phyloP scores from a whole-genome alignment of 2,888 invertebrate genomes.

The Chaitophorus viminalis region DNA sequence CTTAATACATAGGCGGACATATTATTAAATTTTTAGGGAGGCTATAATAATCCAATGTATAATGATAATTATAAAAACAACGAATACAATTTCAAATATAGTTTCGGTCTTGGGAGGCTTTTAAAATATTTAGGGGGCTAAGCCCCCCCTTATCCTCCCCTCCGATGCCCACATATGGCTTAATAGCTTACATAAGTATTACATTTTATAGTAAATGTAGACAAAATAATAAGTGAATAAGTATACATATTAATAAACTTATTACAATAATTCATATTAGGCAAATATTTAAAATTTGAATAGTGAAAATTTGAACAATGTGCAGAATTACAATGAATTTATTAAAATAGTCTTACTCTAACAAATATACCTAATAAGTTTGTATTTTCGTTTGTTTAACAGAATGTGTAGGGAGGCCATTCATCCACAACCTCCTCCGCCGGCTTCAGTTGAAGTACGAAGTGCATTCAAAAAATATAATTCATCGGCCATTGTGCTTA shows the following conservation, averaged over 20 bases:
- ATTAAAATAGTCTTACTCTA: not conserved
- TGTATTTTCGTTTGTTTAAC: constrained; percentile 12
- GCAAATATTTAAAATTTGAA: not conserved
- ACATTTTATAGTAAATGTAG: not conserved
- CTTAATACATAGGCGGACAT: too few relatives aligned
- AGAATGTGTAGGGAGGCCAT: constrained; percentile 58
- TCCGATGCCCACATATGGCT: too few relatives aligned
- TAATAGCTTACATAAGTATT: too few relatives aligned
- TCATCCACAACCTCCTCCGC: constrained; percentile 40
- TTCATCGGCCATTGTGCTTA: constrained; percentile 60
- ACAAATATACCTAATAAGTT: not conserved
- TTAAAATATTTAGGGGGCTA: too few relatives aligned
- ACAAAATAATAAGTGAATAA: not conserved
- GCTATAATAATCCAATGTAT: too few relatives aligned
- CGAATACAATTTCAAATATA: too few relatives aligned
- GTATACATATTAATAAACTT: not conserved
- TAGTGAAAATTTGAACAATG: not conserved
- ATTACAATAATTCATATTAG: not conserved
- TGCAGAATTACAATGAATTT: not conserved
- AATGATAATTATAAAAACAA: too few relatives aligned
- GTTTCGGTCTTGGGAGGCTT: too few relatives aligned
- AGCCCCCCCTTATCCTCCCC: too few relatives aligned
- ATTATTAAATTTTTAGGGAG: too few relatives aligned
- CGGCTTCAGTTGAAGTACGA: constrained; percentile 60
- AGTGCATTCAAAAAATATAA: constrained; percentile 63